Base-by-base conservation (phyloP, 2,888 invertebrate species). In the Ennomos fuscantarius region DNA sequence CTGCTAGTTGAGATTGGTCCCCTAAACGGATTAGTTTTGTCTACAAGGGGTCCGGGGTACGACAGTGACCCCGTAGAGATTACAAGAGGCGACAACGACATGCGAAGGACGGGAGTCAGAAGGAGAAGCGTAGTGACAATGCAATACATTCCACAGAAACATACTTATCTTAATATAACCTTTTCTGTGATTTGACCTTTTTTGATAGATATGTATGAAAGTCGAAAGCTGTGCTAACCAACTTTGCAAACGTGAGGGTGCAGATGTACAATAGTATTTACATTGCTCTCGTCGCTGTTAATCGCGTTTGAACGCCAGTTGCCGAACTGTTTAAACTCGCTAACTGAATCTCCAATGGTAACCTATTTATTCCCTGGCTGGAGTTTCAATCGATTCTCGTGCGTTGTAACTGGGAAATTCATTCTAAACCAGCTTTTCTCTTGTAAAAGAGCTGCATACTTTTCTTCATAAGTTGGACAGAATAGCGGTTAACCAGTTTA, bases 21-120 rank as follows among this genome's bases (percentile, higher is more conserved):
- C 73, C 79, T 86, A 81, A 83, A 85, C 82, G 81, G 83, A 85
- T 87, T 84, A 86, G 78, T 79, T 77, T 74, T 74, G 69, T 75
- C 72, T 70, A 56, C 66, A 70, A 67, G 35, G 40, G 40, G 31
- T 41, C 34, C 10, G 32, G 46, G 42, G 44, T 10, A 48, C 35
- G 52, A 52, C 24, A 24, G 24, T 24, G 24, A 24, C 24, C 24
- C 6, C 24, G 1, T 24, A 24, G 24, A 24, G 24, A 24, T 24
- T 24, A n/a, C n/a, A n/a, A n/a, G 43, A 54, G 52, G 60, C 64
- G 66, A 68, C 64, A 70, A 70, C 73, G 66, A 63, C 60, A n/a
- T n/a, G n/a, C n/a, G n/a, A n/a, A n/a, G n/a, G n/a, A n/a, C n/a
- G n/a, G n/a, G n/a, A n/a, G n/a, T n/a, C n/a, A n/a, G n/a, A n/a